Base-by-base conservation (phyloP, 2,113 vertebrate species). In the Pangasianodon hypophthalmus region DNA sequence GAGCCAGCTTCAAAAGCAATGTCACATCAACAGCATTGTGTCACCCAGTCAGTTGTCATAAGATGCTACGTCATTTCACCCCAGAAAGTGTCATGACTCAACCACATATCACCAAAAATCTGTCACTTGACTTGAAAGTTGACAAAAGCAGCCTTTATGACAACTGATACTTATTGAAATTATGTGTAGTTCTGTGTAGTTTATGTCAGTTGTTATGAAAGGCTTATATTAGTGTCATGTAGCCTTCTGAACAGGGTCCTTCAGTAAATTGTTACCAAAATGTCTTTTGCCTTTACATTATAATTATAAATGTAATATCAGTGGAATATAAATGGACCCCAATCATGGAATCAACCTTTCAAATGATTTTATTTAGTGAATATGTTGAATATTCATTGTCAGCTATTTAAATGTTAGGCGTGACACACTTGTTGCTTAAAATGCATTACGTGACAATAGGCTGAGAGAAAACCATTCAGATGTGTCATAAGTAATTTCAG, bases 401-500 rank as follows among this genome's bases (percentile, higher is more conserved):
- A 86, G 9, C 29, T 71, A 29, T 71, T 86, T 21, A n/a, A 86
- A 19, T 64, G 13, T n/a, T 75, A 82, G 32, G 4, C 1, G 24
- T 21, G 32, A 62, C 29, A n/a, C 52, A 37, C 56, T 69, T n/a
- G 71, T 37, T 88, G 50, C 77, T 50, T 79, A 71, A 58, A 88
- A 77, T 73, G 69, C 37, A 79, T 90, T 69, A 32, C 54, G 48
- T 48, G n/a, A 50, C 32, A 84, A 84, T 11, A 29, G 60, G 50
- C 29, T 48, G 21, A 64, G n/a, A 29, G 56, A 87, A 91, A 90
- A 84, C 88, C 75, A 82, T 86, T 83, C 87, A 80, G 41, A 79
- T 48, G 46, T 87, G 90, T 89, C 84, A 62, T 58, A n/a, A 73
- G 67, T 86, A 58, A 91, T 86, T 81, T 87, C 37, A 90, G 50